phyloP scores from a whole-genome alignment of 2,113 vertebrate species.

The Hirundichthys speculiger region DNA sequence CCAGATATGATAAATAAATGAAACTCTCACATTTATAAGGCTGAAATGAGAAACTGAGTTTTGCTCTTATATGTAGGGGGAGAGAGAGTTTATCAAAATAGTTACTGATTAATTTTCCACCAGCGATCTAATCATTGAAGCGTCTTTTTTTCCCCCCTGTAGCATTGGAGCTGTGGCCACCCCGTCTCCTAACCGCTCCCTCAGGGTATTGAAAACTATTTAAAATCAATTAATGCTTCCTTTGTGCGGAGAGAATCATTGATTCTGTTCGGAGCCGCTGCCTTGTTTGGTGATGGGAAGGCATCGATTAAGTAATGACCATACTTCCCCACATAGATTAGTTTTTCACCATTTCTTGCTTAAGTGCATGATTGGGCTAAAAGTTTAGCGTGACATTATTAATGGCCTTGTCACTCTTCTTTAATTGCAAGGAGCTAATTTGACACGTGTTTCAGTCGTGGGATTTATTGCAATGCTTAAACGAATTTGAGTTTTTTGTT shows the following conservation, averaged over 20 bases:
- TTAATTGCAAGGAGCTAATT: conserved; percentile 16
- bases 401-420: not conserved
- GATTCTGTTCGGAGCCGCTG: conserved; percentile 8
- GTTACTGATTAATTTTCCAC: not conserved
- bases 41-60: too few species aligned
- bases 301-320: conserved; percentile 42
- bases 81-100: too few species aligned
- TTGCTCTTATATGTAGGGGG: too few species aligned
- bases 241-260: conserved; percentile 22
- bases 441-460: not conserved
- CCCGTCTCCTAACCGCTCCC: conserved; percentile 9
- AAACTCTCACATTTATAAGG: too few species aligned
- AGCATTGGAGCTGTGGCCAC: not conserved
- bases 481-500: not conserved
- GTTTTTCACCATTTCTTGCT: conserved; percentile 1
- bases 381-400: conserved; percentile 11
- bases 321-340: conserved; percentile 20
- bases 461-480: not conserved
- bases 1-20: too few species aligned
- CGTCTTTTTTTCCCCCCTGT: not conserved
- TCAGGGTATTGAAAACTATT: conserved; percentile 23
- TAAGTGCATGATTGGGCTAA: not conserved
- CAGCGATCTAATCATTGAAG: not conserved
- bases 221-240: conserved; percentile 44
- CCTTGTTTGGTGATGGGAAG: conserved; percentile 25